Evolutionary conservation across 1,140 invertebrate species (phyloP).

Genomic region (Adelges cooleyi): DNA sequence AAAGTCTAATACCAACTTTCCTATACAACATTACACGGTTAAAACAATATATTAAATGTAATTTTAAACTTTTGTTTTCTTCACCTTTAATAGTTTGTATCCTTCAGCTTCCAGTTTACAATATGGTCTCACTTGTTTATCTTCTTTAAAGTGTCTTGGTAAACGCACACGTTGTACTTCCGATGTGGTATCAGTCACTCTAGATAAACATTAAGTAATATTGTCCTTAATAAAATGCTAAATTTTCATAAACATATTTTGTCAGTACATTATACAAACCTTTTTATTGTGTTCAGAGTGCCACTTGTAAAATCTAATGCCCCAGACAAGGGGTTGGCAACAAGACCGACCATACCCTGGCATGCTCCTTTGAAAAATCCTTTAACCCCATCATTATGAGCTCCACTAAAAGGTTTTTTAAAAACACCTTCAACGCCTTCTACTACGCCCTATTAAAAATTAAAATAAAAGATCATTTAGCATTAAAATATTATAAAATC

Average conservation of each 20-base stretch:
- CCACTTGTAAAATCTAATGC: constrained; percentile 96
- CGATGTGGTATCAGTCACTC: constrained; percentile 62
- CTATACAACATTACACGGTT: too few species aligned
- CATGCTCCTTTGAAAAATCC: constrained; percentile 97
- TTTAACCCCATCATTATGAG: constrained; percentile 83
- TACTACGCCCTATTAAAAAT: constrained; percentile 64
- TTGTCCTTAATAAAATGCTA: too few species aligned
- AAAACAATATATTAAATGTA: neutral
- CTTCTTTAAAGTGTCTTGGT: constrained; percentile 70
- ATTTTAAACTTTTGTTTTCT: constrained; percentile 13
- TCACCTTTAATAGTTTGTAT: constrained; percentile 58
- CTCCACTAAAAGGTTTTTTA: constrained; percentile 87
- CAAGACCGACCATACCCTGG: constrained; percentile 86
- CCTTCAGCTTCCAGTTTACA: constrained; percentile 73
- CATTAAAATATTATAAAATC: too few species aligned
- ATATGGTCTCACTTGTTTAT: constrained; percentile 77
- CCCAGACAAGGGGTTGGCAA: constrained; percentile 87
- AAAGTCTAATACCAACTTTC: neutral
- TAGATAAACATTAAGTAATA: too few species aligned
- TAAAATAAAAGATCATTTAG: too few species aligned
- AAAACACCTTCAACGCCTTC: constrained; percentile 93
- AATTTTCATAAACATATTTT: too few species aligned
- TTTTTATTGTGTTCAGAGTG: constrained; percentile 82
- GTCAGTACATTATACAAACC: too few species aligned
- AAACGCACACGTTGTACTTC: constrained; percentile 69